Base-by-base conservation (phyloP, 2,888 invertebrate genomes). In the Phalera bucephala region DNA sequence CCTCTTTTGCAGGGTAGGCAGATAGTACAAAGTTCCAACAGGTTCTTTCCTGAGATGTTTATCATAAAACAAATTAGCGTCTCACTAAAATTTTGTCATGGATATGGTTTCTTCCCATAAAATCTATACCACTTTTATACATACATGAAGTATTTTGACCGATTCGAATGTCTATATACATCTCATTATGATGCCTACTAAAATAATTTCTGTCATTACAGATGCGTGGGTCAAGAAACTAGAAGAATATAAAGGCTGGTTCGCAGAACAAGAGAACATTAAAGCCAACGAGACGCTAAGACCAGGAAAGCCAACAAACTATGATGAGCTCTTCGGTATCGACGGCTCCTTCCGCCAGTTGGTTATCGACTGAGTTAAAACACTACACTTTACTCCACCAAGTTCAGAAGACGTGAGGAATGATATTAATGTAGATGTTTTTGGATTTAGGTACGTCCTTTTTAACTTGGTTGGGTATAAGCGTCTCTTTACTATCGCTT, bases 281-380 rank as follows among this genome's bases (percentile, higher is more conserved):
- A 95, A 95, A 71, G 93, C 95, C 8, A 94, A 95, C 56, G 96
- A 96, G 73, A 82, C 94, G 0, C 92, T 95, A 42, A 92, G 97
- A 67, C 95, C 95, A 0, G 96, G 96, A 25, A 95, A 95, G 71
- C 95, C 96, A 45, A 96, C 95, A 70, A 96, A 95, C 55, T 93
- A 94, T 52, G 95, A 96, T 53, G 96, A 96, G 65, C 91, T 96
- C 2, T 96, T 97, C 64, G 96, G 96, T n/a, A 92, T 96, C 64
- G 96, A 96, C 63, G 96, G 96, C 23, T 95, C 96, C 30, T 96
- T 96, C 91, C 93, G 96, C 64, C 95, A 96, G 78, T 86, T 97
- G 39, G 92, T 93, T 61, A 96, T 97, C 64, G 96, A 96, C 88
- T 96, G 78, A 58, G 33, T 10, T 36, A 22, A 30, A 13, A 13